Base-by-base conservation (phyloP, 2,888 invertebrate species). In the Ophion ellenae region DNA sequence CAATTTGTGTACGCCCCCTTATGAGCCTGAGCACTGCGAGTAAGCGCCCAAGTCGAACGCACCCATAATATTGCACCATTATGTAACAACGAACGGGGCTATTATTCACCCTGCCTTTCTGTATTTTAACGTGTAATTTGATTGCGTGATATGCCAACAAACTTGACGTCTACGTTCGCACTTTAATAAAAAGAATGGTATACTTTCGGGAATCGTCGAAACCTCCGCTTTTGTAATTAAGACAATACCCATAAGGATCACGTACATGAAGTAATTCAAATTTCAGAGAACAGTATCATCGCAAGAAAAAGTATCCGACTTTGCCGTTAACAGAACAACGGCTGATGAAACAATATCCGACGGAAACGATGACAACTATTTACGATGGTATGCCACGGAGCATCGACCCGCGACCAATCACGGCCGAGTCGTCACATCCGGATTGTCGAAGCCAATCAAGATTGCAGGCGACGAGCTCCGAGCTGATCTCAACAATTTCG, bases 241-340 rank as follows among this genome's bases (percentile, higher is more conserved):
- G 2, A 53, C 9, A 2, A 47, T 47, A 11, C 10, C 4, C 14
- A 53, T 14, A 53, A 53, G 53, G 53, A 53, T 53, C 11, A 11
- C 3, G 14, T 11, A 1, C 11, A 53, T 14, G 14, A 14, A 53
- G 53, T 1, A 53, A 53, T 53, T 11, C 57, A 47, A 71, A 7
- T n/a, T 71, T 76, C 73, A 92, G 92, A 83, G 90, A 91, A 77
- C 92, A 92, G 28, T 93, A 90, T 86, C 91, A 92, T 45, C 90
- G 92, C 36, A 91, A 87, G 75, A 93, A 92, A 79, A 92, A 82
- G 77, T 88, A 88, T 66, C 92, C 92, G 59, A 89, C 92, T 45
- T 84, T 92, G 28, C 91, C 92, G 4, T 84, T 91, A 10, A 91
- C 92, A 0, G 87, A 91, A 69, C 86, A 92, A 28, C 88, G 92